phyloP scores from a whole-genome alignment of 2,113 vertebrate genomes.

The Campylorhamphus procurvoides region DNA sequence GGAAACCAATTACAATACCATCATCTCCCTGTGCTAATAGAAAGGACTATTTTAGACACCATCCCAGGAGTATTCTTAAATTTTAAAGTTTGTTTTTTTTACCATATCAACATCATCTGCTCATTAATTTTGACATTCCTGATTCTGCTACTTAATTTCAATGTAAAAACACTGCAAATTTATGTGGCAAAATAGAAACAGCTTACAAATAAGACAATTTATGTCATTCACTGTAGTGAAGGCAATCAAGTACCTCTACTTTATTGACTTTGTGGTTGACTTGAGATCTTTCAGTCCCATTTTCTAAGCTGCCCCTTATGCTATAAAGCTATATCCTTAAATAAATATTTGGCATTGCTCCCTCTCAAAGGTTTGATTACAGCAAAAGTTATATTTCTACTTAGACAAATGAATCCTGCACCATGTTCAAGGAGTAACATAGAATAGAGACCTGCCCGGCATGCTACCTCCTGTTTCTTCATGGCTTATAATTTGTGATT shows the following conservation, averaged over 20 bases:
- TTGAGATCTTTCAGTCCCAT: background rate
- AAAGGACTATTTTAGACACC: slow-evolving; percentile 20
- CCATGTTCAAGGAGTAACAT: background rate
- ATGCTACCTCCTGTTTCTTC: background rate
- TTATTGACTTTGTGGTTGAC: background rate
- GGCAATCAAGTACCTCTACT: background rate
- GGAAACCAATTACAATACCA: background rate
- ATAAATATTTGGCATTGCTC: background rate
- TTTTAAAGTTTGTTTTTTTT: slow-evolving; percentile 54
- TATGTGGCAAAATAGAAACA: background rate
- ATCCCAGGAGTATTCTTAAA: slow-evolving; percentile 33
- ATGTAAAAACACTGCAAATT: slow-evolving; percentile 15
- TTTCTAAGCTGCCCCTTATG: slow-evolving; percentile 1
- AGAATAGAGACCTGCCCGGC: background rate
- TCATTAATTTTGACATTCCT: slow-evolving; percentile 43
- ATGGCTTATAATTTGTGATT: background rate
- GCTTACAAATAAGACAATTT: background rate
- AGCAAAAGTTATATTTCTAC: background rate
- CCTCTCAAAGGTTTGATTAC: background rate
- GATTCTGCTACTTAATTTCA: slow-evolving; percentile 34
- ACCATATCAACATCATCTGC: slow-evolving; percentile 30
- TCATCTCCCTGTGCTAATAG: slow-evolving; percentile 11
- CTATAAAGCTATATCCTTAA: background rate
- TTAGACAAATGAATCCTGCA: background rate
- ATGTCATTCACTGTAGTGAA: background rate